These are phyloP conservation scores for human DNA, from an alignment of 2,113 vertebrate genomes.

Conservation along the genomic window DNA sequence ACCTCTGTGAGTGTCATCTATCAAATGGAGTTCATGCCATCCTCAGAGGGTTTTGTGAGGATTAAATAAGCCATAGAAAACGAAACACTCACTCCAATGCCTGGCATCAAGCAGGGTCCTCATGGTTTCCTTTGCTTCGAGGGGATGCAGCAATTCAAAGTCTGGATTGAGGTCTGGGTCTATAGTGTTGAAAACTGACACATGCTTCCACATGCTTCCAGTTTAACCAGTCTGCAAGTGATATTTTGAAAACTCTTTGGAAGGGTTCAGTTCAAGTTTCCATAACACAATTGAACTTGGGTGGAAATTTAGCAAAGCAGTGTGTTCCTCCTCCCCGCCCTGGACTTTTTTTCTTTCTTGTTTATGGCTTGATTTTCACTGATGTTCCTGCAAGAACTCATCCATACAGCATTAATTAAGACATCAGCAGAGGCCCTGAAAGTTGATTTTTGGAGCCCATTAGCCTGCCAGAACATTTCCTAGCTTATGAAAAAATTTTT, in stretches of 20 bases:
- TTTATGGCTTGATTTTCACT: not conserved
- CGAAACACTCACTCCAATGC: accelerated
- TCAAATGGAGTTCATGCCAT: too few species aligned
- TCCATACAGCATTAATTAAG: not conserved
- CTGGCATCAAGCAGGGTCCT: not conserved
- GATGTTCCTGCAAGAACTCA: not conserved
- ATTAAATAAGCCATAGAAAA: not conserved
- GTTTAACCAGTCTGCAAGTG: not conserved
- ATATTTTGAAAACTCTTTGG: not conserved
- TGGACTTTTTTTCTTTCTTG: not conserved
- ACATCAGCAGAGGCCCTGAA: not conserved
- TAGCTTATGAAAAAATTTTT: not conserved
- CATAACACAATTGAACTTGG: not conserved
- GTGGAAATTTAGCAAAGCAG: constrained; percentile 2
- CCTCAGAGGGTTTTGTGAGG: not conserved
- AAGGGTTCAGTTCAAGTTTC: not conserved
- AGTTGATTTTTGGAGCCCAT: not conserved
- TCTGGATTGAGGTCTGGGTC: not conserved
- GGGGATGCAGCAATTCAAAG: not conserved
- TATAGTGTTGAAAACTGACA: not conserved
- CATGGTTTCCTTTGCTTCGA: not conserved
- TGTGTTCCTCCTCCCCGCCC: not conserved
- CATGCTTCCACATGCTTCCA: not conserved
- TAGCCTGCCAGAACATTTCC: not conserved
- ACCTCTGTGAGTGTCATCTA: not conserved